Base-by-base conservation (phyloP, 2,113 vertebrate genomes). In the Gnathonemus longibarbis region DNA sequence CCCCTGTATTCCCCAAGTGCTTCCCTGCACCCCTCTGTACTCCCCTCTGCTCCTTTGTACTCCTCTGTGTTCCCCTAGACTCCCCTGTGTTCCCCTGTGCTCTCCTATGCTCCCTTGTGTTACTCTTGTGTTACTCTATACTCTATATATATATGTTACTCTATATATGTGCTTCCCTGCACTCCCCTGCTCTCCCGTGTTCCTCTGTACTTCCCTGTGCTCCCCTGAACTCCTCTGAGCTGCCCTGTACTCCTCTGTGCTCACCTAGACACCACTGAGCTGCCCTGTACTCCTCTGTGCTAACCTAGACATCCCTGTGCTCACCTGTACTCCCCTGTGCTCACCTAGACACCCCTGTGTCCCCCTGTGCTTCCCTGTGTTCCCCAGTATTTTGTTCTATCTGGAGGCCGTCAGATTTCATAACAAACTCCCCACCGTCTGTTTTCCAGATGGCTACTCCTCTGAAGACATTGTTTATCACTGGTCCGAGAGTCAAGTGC, bases 401-500 rank as follows among this genome's bases (percentile, higher is more conserved):
- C 31, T 21, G 87, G 53, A 24, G 11, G 17, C 27, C 52, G 5
- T 19, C 27, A 88, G 50, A 21, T 52, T 53, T 17, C 31, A 56
- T 52, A 77, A 45, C 39, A 35, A 15, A 27, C 80, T 21, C 56
- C 31, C 35, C 42, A 15, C 2, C 39, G 56, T 45, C 1, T 87
- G 45, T 87, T 89, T 92, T 89, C 89, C 93, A 99, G 98, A 99
- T 35, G 98, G 98, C 49, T 99, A 99, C 95, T 98, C 98, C 15
- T 98, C 98, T 1, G 98, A 99, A 91, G 98, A 99, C 91, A 98
- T 99, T 0, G 95, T 98, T 48, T 99, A 99, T 93, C 97, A 98
- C 94, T 99, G 98, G 98, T 99, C 98, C 0, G 98, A 99, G 90
- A 99, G 97, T 94, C 98, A 99, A 93, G 96, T 93, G 27, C 95